Evolutionary conservation across 2,797 vertebrate species (phyloP).

Genomic region (Galagoides demidoff): DNA sequence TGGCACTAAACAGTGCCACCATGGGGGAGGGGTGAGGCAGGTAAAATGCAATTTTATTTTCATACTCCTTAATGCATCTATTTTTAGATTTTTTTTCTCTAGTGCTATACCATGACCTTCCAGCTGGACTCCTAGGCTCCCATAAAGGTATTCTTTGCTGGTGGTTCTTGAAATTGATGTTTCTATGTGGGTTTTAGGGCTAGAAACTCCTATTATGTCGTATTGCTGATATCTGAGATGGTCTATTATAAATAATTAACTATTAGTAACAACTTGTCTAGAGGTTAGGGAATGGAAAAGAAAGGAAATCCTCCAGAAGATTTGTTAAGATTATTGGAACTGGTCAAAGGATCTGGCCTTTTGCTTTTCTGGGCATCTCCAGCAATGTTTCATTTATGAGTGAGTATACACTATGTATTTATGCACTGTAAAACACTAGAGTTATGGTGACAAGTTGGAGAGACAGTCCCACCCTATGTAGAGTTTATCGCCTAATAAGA

Average conservation of each 20-base stretch:
- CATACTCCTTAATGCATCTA: neutral
- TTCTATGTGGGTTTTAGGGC: neutral
- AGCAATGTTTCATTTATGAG: neutral
- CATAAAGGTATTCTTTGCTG: neutral
- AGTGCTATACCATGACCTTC: neutral
- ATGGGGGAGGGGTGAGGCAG: neutral
- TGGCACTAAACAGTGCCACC: neutral
- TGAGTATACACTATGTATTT: neutral
- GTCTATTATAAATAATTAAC: neutral
- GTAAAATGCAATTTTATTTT: neutral
- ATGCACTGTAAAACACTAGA: neutral
- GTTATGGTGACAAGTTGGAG: neutral
- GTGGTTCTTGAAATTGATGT: neutral
- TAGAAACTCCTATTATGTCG: neutral
- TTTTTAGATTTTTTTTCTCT: neutral
- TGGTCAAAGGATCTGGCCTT: neutral
- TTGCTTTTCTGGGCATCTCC: neutral
- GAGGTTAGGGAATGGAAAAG: neutral
- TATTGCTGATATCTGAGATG: neutral
- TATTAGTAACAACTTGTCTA: neutral
- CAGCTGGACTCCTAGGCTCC: neutral
- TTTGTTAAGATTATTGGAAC: slow-evolving; percentile 52
- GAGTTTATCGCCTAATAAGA: neutral
- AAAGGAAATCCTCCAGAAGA: neutral
- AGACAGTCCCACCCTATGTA: neutral